Evolutionary conservation across 2,888 invertebrate species (phyloP).

Genomic region (Phortica okadai): DNA sequence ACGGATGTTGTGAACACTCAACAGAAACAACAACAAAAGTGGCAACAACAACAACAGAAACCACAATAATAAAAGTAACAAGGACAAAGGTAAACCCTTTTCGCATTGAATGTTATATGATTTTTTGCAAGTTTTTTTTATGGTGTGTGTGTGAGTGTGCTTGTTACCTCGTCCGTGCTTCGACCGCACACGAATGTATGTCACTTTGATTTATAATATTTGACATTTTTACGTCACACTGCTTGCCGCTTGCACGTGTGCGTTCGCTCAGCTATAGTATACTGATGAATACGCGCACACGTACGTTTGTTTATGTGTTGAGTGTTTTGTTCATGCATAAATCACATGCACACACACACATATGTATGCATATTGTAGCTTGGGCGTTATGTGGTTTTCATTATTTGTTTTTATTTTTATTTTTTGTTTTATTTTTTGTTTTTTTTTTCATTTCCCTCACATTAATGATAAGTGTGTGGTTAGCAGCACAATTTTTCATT

Average conservation of each 20-base stretch:
- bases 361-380: not conserved
- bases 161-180: not conserved
- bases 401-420: not conserved
- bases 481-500: slow-evolving; percentile 54
- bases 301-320: not conserved
- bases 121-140: slow-evolving; percentile 4
- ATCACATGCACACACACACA: not conserved
- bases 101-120: not conserved
- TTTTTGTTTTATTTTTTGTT: slow-evolving; percentile 31
- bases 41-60: not conserved
- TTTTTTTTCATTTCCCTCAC: slow-evolving; percentile 20
- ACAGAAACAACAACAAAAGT: slow-evolving; percentile 40
- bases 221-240: slow-evolving; percentile 49
- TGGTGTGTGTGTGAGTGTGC: not conserved
- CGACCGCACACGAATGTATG: slow-evolving; percentile 45
- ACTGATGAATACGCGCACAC: not conserved
- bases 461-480: slow-evolving; percentile 43
- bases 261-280: not conserved
- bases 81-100: slow-evolving; percentile 4
- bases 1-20: slow-evolving; percentile 42
- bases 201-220: slow-evolving; percentile 62
- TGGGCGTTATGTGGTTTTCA: not conserved
- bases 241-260: not conserved
- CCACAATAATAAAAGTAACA: not conserved
- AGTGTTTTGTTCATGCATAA: slow-evolving; percentile 14